Evolutionary conservation across 2,113 vertebrate species (phyloP).

Genomic region (Corapipo altera): DNA sequence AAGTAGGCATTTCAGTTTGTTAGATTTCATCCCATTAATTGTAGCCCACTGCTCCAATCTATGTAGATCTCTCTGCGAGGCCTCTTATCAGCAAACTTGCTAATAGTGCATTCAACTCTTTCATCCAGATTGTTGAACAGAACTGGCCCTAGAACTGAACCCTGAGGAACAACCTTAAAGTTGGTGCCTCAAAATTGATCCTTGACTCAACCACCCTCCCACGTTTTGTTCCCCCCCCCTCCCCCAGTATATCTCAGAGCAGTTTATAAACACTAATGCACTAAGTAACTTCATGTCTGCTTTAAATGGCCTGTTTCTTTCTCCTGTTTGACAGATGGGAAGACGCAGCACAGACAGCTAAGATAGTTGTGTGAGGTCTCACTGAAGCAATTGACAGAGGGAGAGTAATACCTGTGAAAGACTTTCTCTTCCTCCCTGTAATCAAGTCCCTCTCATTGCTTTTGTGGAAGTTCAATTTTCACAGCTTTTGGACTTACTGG

Average conservation of each 20-base stretch:
- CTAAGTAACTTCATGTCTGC: not conserved
- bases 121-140: not conserved
- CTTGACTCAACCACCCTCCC: accelerated
- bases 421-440: not conserved
- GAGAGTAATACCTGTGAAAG: not conserved
- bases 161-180: not conserved
- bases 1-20: not conserved
- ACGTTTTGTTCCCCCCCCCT: accelerated
- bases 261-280: not conserved
- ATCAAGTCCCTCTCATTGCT: not conserved
- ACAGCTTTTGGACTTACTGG: not conserved
- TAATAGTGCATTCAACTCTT: not conserved
- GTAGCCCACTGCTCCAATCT: not conserved
- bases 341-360: not conserved
- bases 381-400: not conserved
- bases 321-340: not conserved
- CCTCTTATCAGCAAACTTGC: not conserved
- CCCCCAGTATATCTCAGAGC: not conserved
- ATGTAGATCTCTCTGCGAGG: not conserved
- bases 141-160: not conserved
- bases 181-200: not conserved
- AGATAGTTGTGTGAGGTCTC: not conserved
- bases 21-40: not conserved
- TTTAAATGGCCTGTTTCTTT: not conserved
- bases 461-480: not conserved